phyloP scores from a whole-genome alignment of 2,797 vertebrate species.

The Centroberyx gerrardi region DNA sequence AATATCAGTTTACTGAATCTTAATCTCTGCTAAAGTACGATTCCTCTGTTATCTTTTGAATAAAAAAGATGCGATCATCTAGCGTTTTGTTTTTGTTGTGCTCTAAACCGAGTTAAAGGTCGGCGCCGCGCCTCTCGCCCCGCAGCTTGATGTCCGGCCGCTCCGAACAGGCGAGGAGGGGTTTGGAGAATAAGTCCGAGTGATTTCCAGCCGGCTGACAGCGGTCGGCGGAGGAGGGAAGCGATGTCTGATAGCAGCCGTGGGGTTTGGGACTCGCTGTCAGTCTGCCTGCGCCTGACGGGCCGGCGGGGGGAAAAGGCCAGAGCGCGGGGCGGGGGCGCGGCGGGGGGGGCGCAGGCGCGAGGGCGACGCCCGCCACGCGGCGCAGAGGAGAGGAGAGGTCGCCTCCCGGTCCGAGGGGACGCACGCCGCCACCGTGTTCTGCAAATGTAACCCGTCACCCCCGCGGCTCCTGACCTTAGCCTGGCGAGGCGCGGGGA shows the following conservation, averaged over 20 bases:
- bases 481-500: constrained; percentile 58
- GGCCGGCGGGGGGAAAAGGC: constrained; percentile 67
- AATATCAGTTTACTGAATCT: no score
- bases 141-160: neutral
- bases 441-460: constrained; percentile 79
- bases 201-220: constrained; percentile 64
- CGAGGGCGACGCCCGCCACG: constrained; percentile 12
- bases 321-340: constrained; percentile 52
- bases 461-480: constrained; percentile 81
- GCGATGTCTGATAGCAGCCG: constrained; percentile 50
- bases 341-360: constrained; percentile 13
- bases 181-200: constrained; percentile 62
- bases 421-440: constrained; percentile 62
- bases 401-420: constrained; percentile 59
- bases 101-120: constrained; percentile 38
- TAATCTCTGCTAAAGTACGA: no score
- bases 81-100: no score
- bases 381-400: constrained; percentile 25
- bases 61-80: no score
- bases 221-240: constrained; percentile 21
- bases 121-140: neutral
- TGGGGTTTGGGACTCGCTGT: constrained; percentile 66
- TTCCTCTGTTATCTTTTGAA: no score
- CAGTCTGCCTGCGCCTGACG: constrained; percentile 68
- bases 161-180: no score